phyloP scores from a whole-genome alignment of 30 jellyfish, hydroid and myxozoan genomes.

The Aurelia coerulea region DNA sequence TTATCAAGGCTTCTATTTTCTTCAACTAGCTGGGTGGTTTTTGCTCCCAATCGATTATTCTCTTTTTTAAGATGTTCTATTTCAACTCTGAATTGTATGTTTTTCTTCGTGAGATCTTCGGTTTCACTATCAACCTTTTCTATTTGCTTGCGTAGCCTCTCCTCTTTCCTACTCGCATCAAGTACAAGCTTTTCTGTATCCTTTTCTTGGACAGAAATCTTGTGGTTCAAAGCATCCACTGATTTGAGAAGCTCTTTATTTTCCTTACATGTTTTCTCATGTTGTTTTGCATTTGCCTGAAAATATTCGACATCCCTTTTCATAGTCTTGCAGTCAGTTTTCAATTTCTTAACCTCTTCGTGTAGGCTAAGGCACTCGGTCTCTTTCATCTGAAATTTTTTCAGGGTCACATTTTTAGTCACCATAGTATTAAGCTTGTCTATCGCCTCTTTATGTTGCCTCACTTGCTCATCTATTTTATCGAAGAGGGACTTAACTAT shows the following conservation, averaged over 20 bases:
- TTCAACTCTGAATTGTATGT: not conserved
- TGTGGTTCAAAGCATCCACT: not conserved
- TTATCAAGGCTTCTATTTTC: conserved; percentile 11
- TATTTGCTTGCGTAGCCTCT: not conserved
- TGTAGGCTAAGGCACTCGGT: not conserved
- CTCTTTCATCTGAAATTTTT: not conserved
- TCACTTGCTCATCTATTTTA: not conserved
- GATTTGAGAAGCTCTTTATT: not conserved
- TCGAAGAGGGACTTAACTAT: not conserved
- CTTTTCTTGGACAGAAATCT: not conserved
- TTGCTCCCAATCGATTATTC: not conserved
- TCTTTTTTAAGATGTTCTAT: not conserved
- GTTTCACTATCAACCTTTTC: not conserved
- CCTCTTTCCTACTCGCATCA: not conserved
- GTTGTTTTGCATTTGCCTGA: not conserved
- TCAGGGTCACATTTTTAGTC: not conserved
- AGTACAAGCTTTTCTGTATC: not conserved
- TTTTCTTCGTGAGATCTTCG: not conserved
- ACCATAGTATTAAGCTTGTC: too few species aligned
- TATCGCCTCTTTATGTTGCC: not conserved
- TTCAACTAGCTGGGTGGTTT: not conserved
- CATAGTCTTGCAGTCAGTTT: not conserved
- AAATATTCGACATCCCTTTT: not conserved
- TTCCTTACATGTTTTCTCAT: not conserved
- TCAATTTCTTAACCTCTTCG: not conserved